phyloP scores from a whole-genome alignment of 2,113 vertebrate species.

The Alligator sinensis region DNA sequence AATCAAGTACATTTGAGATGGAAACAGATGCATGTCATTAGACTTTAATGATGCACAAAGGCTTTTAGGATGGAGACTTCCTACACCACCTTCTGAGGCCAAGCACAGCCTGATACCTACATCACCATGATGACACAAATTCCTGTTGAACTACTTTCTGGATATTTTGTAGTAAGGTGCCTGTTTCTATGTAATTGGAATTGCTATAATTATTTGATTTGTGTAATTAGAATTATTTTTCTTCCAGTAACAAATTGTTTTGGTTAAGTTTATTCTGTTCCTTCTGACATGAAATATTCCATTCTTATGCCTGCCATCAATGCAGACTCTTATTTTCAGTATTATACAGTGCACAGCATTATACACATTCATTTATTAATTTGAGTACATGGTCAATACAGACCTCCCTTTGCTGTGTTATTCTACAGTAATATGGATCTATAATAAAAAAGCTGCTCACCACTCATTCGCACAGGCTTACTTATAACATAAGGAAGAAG shows the following conservation, averaged over 20 bases:
- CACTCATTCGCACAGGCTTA: not conserved
- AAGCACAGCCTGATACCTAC: no score
- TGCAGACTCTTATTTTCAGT: fast-evolving
- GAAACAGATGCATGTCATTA: not conserved
- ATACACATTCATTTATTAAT: not conserved
- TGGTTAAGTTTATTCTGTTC: not conserved
- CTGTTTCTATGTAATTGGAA: not conserved
- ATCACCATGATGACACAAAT: not conserved
- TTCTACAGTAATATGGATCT: not conserved
- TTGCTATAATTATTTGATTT: not conserved
- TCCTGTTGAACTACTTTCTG: not conserved
- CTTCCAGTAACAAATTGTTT: not conserved
- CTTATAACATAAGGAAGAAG: not conserved
- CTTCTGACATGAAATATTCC: not conserved
- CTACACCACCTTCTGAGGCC: not conserved
- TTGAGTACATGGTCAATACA: not conserved
- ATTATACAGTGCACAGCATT: not conserved
- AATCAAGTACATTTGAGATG: not conserved
- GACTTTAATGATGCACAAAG: not conserved
- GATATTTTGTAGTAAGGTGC: not conserved
- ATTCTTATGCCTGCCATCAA: not conserved
- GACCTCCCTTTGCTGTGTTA: not conserved
- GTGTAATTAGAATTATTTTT: not conserved
- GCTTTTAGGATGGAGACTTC: not conserved
- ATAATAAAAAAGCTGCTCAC: not conserved